Percentiles rank a stretch among this genome's conserved stretches.
Evolutionary conservation across 2,888 invertebrate genomes (phyloP).

Genomic region (Ypsolopha scabrella): DNA sequence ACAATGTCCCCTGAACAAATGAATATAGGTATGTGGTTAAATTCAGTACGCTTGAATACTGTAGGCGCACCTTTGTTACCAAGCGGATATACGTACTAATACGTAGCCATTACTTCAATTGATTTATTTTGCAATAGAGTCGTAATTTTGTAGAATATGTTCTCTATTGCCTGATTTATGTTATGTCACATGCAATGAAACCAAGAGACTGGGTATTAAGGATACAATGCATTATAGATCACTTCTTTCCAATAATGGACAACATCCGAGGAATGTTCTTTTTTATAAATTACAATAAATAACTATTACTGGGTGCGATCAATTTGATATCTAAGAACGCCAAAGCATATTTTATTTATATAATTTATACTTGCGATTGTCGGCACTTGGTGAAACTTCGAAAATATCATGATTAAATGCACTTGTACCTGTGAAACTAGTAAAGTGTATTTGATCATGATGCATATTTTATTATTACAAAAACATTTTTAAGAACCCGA

Average conservation of each 20-base stretch:
- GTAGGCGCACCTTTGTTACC: constrained; percentile 49
- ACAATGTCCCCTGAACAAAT: constrained; percentile 13
- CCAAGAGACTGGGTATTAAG: not conserved
- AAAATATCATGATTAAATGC: no score
- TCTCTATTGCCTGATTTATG: not conserved
- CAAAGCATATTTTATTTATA: no score
- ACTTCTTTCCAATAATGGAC: not conserved
- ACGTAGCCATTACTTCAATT: not conserved
- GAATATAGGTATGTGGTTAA: constrained; percentile 38
- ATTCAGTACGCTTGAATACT: constrained; percentile 36
- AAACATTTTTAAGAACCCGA: no score
- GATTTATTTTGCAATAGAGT: not conserved
- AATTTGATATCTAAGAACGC: no score
- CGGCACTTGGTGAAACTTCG: no score
- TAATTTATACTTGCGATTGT: no score
- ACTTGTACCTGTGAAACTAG: no score
- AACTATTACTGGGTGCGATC: no score
- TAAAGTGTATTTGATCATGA: no score
- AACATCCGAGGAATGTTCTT: not conserved
- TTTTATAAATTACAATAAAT: no score
- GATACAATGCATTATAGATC: not conserved
- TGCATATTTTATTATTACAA: no score
- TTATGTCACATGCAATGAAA: not conserved
- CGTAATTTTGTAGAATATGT: not conserved
- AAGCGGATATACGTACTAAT: constrained; percentile 28